A percentile compares a stretch with the other conserved stretches of the same genome.
Conservation (phyloP, 2,797 vertebrate species). For the Spizella passerina region DNA sequence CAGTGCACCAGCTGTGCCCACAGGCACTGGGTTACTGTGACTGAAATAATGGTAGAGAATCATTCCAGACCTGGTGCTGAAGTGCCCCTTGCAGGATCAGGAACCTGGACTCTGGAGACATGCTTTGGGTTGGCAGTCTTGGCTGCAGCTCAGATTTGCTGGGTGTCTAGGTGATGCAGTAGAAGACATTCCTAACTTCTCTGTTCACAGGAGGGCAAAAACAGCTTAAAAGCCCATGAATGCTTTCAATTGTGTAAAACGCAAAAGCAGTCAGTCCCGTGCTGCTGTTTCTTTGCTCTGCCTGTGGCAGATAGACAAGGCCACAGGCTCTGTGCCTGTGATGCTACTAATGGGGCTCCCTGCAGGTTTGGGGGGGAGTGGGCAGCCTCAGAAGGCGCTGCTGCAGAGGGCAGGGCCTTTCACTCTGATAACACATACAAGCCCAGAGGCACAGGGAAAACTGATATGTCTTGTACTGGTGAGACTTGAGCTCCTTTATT, state of each 20-base stretch:
- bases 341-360: accelerated
- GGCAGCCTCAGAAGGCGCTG: background rate
- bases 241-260: background rate
- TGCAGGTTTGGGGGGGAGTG: too few relatives aligned
- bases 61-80: background rate
- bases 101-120: background rate
- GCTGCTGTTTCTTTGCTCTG: background rate
- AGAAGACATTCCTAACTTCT: background rate
- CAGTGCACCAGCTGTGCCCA: background rate
- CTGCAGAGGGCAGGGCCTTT: background rate
- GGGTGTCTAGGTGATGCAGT: background rate
- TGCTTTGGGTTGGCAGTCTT: background rate
- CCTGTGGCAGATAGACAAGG: background rate
- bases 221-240: background rate
- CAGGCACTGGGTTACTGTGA: accelerated
- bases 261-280: accelerated
- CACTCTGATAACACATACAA: background rate
- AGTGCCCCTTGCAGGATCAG: background rate
- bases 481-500: background rate
- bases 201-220: background rate
- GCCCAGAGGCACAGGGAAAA: background rate
- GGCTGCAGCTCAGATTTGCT: background rate
- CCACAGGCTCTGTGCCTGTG: background rate
- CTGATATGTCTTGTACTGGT: background rate
- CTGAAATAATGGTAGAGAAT: background rate